These are phyloP conservation scores for Enhydra lutris DNA, from an alignment of 2,113 vertebrate species.

Conservation along the genomic window DNA sequence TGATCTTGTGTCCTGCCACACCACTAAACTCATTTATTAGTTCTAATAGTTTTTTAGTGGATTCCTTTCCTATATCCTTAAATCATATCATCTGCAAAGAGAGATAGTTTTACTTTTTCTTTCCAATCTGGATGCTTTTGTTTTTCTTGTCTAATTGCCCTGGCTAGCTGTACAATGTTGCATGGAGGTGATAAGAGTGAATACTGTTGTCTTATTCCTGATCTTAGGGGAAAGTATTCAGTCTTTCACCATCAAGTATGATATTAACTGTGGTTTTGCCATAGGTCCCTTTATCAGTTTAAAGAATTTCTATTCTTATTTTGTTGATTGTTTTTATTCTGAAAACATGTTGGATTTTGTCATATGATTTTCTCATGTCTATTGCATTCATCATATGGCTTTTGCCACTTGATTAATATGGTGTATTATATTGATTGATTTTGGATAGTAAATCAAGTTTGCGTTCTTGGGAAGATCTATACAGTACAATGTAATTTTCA, in stretches of 20 bases:
- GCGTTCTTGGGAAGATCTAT: not conserved
- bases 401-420: not conserved
- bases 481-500: not conserved
- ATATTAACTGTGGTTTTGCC: not conserved
- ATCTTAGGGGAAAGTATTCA: not conserved
- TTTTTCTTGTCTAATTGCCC: not conserved
- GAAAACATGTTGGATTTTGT: not conserved
- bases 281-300: not conserved
- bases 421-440: not conserved
- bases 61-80: not conserved
- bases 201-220: not conserved
- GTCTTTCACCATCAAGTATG: not conserved
- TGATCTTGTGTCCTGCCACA: not conserved
- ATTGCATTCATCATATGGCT: not conserved
- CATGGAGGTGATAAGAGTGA: not conserved
- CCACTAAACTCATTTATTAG: not conserved
- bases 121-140: not conserved
- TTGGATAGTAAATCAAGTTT: not conserved
- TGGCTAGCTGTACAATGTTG: not conserved
- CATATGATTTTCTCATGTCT: not conserved
- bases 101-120: not conserved
- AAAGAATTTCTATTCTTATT: not conserved
- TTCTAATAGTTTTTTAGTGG: not conserved
- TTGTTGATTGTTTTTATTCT: not conserved
- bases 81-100: not conserved